phyloP scores from a whole-genome alignment of 2,888 invertebrate species.

The Cinara cedri region DNA sequence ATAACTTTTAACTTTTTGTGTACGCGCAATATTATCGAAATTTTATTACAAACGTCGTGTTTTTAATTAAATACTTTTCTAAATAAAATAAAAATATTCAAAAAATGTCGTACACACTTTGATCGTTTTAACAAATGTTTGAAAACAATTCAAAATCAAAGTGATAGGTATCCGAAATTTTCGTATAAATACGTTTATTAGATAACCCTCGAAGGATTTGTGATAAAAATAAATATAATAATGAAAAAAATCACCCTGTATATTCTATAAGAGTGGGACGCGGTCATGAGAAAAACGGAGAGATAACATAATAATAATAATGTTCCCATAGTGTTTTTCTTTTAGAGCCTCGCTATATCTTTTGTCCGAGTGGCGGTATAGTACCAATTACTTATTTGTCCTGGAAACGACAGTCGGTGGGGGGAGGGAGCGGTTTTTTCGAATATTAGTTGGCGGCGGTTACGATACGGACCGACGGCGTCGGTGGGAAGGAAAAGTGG shows the following conservation, averaged over 20 bases:
- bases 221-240: no score
- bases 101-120: no score
- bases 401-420: slow-evolving; percentile 27
- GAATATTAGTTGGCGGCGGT: slow-evolving; percentile 45
- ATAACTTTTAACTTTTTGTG: no score
- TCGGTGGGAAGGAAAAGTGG: slow-evolving; percentile 22
- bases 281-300: not conserved
- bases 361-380: slow-evolving; percentile 11
- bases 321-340: not conserved
- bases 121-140: no score
- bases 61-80: no score
- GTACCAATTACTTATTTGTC: slow-evolving; percentile 47
- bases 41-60: no score
- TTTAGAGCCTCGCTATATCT: slow-evolving; percentile 31
- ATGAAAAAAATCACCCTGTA: not conserved
- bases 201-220: no score
- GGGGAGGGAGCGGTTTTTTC: not conserved
- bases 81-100: no score
- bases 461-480: slow-evolving; percentile 23
- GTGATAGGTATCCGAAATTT: no score
- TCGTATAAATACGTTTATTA: no score
- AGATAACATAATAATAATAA: slow-evolving; percentile 27
- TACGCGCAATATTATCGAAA: no score
- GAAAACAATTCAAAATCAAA: no score
- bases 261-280: not conserved